Base-by-base conservation (phyloP, 2,113 vertebrate species). In the Phocoena phocoena region DNA sequence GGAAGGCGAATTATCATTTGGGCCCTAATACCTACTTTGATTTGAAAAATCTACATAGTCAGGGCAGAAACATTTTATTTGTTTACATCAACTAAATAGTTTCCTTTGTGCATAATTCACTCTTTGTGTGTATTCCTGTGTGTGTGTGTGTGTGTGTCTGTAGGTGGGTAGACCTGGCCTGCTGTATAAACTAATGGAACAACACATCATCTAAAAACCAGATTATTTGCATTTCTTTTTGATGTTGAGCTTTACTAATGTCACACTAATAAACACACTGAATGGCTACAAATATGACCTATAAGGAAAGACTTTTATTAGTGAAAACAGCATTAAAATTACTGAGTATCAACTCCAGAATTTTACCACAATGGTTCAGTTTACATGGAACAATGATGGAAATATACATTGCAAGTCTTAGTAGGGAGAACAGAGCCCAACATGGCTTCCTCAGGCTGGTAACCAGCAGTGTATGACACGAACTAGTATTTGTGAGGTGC, bases 231-330 rank as follows among this genome's bases (percentile, higher is more conserved):
- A 89, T 90, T 93, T 91, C 31, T 77, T 74, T 88, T 68, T 83
- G 12, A 60, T 25, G 23, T 74, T 93, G 58, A 96, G 8, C 1
- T 91, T 97, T 41, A 71, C 62, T 94, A 50, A 81, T 94, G 88
- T 88, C 50, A 95, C 47, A 71, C 88, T 96, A 98, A 96, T 94
- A 96, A 98, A 97, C 83, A 98, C 94, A 98, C 73, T 86, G 71
- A 87, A 93, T 95, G 79, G 74, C 93, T 98, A 93, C 93, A 97
- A 62, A 92, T 80, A 36, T 95, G 81, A 88, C 97, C 95, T 97
- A 93, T 96, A 93, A 96, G 95, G 95, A 97, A 97, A 96, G 53
- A 97, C 68, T 92, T 98, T 98, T 98, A 98, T 98, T 98, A 71
- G 62, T 89, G 95, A 96, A 98, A 98, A 98, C 85, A 97, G 96